These are phyloP conservation scores for Cyprinodon brontotheroides DNA, from an alignment of 2,113 vertebrate genomes.

Conservation along the genomic window DNA sequence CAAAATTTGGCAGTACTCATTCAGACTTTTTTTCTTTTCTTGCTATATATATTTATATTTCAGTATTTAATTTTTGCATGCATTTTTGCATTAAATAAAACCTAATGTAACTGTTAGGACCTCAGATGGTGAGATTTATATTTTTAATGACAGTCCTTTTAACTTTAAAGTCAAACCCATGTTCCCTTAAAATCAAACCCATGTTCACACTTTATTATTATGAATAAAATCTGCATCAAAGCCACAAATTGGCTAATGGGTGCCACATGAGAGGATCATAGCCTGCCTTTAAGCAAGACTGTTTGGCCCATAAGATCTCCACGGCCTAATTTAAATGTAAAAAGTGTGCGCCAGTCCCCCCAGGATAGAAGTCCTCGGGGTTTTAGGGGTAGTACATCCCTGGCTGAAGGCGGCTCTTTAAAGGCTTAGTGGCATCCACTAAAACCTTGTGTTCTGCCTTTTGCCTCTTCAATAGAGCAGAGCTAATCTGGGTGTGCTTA, in stretches of 20 bases:
- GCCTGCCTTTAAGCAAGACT: slow-evolving; percentile 38
- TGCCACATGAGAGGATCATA: slow-evolving; percentile 40
- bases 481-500: slow-evolving; percentile 68
- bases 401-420: slow-evolving; percentile 57
- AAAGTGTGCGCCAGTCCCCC: slow-evolving; percentile 48
- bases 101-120: neutral
- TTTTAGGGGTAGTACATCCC: slow-evolving; percentile 25
- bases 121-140: slow-evolving; percentile 2
- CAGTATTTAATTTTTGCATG: too few relatives aligned
- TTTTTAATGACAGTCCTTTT: slow-evolving; percentile 9
- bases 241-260: slow-evolving; percentile 23
- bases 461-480: slow-evolving; percentile 73
- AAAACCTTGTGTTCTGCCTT: slow-evolving; percentile 67
- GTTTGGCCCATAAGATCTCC: slow-evolving; percentile 45
- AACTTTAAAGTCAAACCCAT: slow-evolving; percentile 34
- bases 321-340: slow-evolving; percentile 61
- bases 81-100: neutral
- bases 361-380: slow-evolving; percentile 47
- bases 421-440: slow-evolving; percentile 63
- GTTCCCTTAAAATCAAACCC: slow-evolving; percentile 5
- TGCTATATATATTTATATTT: neutral
- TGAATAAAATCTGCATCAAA: slow-evolving; percentile 30
- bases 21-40: neutral
- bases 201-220: slow-evolving; percentile 35
- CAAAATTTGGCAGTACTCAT: neutral